Evolutionary conservation across 2,888 invertebrate species (phyloP), one percentile per base, ranked within the genome.

Genomic region (Galerucella nymphaeae): DNA sequence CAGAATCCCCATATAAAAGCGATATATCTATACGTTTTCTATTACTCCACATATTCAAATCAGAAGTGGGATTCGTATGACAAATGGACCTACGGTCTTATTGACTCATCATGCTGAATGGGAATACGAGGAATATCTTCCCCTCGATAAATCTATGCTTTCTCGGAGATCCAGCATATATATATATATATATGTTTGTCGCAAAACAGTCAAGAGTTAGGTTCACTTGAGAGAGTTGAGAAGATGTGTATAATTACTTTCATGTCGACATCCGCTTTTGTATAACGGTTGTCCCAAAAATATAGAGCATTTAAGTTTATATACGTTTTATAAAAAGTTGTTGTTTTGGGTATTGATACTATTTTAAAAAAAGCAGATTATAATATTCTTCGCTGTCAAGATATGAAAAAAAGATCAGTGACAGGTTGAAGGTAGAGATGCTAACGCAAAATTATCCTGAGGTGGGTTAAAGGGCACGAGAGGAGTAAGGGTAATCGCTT

Each of bases 171-270:
- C 70, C 69, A 70, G 59, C 68, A 45, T 61, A 59, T 75, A 48
- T 64, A 45, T 61, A 59, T 75, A 48, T 64, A 59, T 75, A 50
- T 67, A 69, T 66, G 66, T 67, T 67, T 67, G 67, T 67, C 67
- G 59, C 59, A 61, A 59, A 67, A 61, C 30, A 67, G 59, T 72
- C 72, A 67, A 66, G 66, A 63, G 69, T 62, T 42, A 42, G 38
- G 61, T 62, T 62, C 61, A 62, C 38, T 62, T 41, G 18, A 62
- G 61, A 62, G 50, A 65, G 42, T 59, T 58, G 64, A 23, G 20
- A 23, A 73, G 61, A 38, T 66, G 72, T 61, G 64, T 66, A 74
- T 76, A 74, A 76, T 76, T 76, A 74, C 74, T 74, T 70, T 70
- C 70, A 62, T 62, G 61, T 59, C 61, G 42, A 62, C 61, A 62